Conservation (phyloP, 35 echinoderm and acorn worm species). For the Hemicentrotus pulcherrimus region DNA sequence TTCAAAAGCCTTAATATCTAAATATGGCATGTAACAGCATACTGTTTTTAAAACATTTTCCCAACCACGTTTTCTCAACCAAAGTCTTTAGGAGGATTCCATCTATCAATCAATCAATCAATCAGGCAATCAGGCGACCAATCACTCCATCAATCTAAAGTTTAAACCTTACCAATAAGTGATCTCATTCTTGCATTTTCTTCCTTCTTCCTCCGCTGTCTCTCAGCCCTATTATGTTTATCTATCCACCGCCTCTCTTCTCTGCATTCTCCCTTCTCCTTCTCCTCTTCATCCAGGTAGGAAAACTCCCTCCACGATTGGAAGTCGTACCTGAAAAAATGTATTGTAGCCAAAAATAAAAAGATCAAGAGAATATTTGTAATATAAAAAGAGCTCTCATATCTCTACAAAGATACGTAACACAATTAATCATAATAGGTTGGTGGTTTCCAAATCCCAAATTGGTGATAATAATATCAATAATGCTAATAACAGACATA, state of each 20-base stretch:
- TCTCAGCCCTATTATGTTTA: constrained; percentile 80
- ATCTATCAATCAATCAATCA: no score
- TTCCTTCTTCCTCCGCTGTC: constrained; percentile 94
- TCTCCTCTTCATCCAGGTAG: constrained; percentile 96
- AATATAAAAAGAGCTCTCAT: not conserved
- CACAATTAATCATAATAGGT: not conserved
- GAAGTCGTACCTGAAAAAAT: constrained; percentile 89
- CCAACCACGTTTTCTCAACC: no score
- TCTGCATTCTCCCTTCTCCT: constrained; percentile 93
- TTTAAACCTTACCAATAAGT: constrained; percentile 80
- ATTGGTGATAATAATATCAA: no score
- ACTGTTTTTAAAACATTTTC: no score
- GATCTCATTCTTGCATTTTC: constrained; percentile 82
- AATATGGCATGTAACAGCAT: no score
- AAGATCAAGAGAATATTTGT: no score
- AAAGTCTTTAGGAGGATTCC: no score
- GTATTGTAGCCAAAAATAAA: not conserved
- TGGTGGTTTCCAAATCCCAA: not conserved
- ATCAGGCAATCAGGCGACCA: no score
- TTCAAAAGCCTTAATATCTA: no score
- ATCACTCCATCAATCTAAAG: not conserved
- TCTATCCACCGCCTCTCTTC: constrained; percentile 99
- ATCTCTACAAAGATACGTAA: not conserved
- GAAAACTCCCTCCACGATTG: constrained; percentile 97
- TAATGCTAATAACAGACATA: no score